These are phyloP conservation scores for Plagiodera versicolora DNA, from an alignment of 2,888 invertebrate genomes.

Conservation along the genomic window DNA sequence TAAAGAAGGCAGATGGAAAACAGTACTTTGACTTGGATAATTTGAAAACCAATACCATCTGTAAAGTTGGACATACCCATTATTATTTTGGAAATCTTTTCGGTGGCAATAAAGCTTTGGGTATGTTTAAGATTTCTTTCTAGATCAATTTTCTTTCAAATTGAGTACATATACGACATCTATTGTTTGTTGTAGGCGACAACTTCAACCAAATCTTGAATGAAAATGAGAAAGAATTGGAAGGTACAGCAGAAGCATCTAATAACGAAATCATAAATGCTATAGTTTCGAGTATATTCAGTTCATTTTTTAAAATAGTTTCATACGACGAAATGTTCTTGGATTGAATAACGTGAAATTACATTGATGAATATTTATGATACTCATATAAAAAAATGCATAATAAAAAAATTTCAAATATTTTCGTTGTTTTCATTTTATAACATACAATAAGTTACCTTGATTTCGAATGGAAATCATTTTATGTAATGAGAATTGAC, in stretches of 20 bases:
- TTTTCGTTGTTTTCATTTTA: too few relatives aligned
- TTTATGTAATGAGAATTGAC: too few relatives aligned
- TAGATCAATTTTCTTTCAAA: too few relatives aligned
- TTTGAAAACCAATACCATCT: slow-evolving; percentile 31
- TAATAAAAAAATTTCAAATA: too few relatives aligned
- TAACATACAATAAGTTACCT: too few relatives aligned
- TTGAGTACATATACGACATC: background rate
- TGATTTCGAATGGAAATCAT: too few relatives aligned
- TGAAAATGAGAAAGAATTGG: slow-evolving; percentile 52
- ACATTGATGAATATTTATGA: background rate
- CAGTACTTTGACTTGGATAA: slow-evolving; percentile 35
- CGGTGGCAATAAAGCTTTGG: slow-evolving; percentile 37
- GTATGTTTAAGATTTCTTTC: too few relatives aligned
- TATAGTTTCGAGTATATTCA: slow-evolving; percentile 24
- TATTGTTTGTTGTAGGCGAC: slow-evolving; percentile 44
- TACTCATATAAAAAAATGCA: too few relatives aligned
- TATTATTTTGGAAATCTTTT: slow-evolving; percentile 41
- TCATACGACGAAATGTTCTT: slow-evolving; percentile 29
- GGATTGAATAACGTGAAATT: background rate
- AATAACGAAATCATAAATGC: slow-evolving; percentile 26
- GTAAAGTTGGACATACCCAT: slow-evolving; percentile 32
- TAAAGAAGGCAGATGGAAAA: slow-evolving; percentile 34
- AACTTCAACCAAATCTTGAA: slow-evolving; percentile 53
- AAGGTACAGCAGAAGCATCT: slow-evolving; percentile 42
- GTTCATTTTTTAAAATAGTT: slow-evolving; percentile 18